Base-by-base conservation (phyloP, 2,113 vertebrate species). In the Channa maculata region DNA sequence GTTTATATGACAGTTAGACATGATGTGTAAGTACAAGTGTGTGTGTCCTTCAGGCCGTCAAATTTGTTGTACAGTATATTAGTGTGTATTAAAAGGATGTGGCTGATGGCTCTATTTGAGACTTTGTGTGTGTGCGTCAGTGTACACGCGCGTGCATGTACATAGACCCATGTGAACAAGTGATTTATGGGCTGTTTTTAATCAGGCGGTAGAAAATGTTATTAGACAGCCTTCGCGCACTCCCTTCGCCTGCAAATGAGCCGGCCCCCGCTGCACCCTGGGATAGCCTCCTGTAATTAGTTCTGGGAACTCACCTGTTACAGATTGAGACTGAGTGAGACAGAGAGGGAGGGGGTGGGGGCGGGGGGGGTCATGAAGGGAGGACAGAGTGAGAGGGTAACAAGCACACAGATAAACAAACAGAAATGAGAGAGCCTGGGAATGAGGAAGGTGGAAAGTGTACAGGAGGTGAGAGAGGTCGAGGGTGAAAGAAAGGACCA, bases 111-210 rank as follows among this genome's bases (percentile, higher is more conserved):
- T 90, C 63, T 75, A 71, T 88, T 66, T 58, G 52, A 52, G 49
- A 8, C 34, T 33, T 10, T 24, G 67, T 50, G 34, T 12, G 12
- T 41, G 52, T 55, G 52, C n/a, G 70, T 52, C 55, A 50, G 65
- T 74, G 5, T n/a, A 41, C 41, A 38, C 14, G 71, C 2, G 48
- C 4, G 71, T 58, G 82, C 36, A 6, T 45, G 79, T 46, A 34
- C 48, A 67, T 44, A 71, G 48, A 75, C 79, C 71, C 55, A 52
- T 66, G 86, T 61, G 82, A 70, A 75, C 80, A 68, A 75, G 79
- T 87, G 90, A 90, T 92, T 93, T 88, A 93, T 88, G 89, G 70
- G 77, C 82, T 83, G 82, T 84, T 90, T 92, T 90, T 92, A 93
- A 92, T 90, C 88, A 92, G 86, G 43, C 78, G 52, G 52, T 87